Evolutionary conservation across 2,113 vertebrate genomes (phyloP).

Genomic region (Copsychus sechellarum): DNA sequence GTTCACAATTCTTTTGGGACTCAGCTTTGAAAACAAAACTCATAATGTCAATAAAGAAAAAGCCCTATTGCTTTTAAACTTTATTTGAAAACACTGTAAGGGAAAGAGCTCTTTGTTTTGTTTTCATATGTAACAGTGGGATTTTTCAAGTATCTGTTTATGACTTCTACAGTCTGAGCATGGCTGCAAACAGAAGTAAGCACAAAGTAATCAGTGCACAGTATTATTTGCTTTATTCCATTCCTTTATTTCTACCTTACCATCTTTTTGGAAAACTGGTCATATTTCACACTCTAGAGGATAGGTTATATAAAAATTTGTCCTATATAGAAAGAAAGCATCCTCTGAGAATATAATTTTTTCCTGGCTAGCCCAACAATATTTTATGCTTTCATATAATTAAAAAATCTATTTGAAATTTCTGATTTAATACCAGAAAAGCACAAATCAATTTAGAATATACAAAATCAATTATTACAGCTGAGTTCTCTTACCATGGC

Average conservation of each 20-base stretch:
- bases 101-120: constrained; percentile 42
- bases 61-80: constrained; percentile 10
- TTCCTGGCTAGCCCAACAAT: neutral
- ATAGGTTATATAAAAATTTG: neutral
- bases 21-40: constrained; percentile 42
- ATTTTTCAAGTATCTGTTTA: constrained; percentile 42
- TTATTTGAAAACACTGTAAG: neutral
- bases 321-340: neutral
- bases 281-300: neutral
- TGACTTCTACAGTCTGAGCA: neutral
- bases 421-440: neutral
- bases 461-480: neutral
- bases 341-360: neutral
- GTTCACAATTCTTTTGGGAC: constrained; percentile 46
- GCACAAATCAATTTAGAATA: neutral
- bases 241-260: neutral
- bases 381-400: neutral
- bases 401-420: neutral
- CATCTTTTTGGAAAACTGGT: neutral
- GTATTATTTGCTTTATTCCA: neutral
- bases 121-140: constrained; percentile 1
- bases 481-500: neutral
- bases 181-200: constrained; percentile 10
- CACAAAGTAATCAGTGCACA: neutral
- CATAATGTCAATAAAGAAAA: constrained; percentile 5